Evolutionary conservation across 2,113 vertebrate species (phyloP).

Genomic region (Zapornia atra): DNA sequence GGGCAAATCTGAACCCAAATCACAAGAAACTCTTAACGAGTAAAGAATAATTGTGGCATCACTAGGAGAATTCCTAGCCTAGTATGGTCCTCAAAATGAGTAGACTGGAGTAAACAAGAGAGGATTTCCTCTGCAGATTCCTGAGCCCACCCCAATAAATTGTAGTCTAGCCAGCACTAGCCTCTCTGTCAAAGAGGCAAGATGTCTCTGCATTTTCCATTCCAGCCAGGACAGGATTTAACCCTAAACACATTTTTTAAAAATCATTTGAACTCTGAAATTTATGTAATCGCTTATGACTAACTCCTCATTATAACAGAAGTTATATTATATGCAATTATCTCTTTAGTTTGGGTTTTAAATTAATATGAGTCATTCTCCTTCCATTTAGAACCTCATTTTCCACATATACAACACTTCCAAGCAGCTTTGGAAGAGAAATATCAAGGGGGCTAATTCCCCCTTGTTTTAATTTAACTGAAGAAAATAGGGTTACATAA

Average conservation of each 20-base stretch:
- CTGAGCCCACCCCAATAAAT: not conserved
- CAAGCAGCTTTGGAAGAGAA: conserved; percentile 34
- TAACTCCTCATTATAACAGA: conserved; percentile 67
- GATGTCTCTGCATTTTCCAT: not conserved
- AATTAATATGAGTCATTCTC: conserved; percentile 57
- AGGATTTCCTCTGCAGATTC: not conserved
- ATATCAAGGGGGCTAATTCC: conserved; percentile 28
- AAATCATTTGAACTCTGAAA: conserved; percentile 60
- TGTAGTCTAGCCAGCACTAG: not conserved
- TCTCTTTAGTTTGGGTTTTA: conserved; percentile 55
- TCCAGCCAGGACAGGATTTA: not conserved
- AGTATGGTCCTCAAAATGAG: not conserved
- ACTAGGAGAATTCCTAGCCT: too few relatives aligned
- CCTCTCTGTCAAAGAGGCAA: not conserved
- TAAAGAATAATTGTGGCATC: not conserved
- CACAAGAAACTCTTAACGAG: not conserved
- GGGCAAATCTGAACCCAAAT: not conserved
- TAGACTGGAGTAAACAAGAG: not conserved
- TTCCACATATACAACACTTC: conserved; percentile 27
- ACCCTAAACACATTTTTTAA: not conserved
- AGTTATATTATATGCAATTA: conserved; percentile 54
- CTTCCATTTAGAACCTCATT: conserved; percentile 58
- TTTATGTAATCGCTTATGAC: conserved; percentile 63
- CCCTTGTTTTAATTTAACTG: conserved; percentile 27
- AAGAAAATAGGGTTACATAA: conserved; percentile 20